phyloP scores from a whole-genome alignment of 2,113 vertebrate species.

The Puffinus mauretanicus region DNA sequence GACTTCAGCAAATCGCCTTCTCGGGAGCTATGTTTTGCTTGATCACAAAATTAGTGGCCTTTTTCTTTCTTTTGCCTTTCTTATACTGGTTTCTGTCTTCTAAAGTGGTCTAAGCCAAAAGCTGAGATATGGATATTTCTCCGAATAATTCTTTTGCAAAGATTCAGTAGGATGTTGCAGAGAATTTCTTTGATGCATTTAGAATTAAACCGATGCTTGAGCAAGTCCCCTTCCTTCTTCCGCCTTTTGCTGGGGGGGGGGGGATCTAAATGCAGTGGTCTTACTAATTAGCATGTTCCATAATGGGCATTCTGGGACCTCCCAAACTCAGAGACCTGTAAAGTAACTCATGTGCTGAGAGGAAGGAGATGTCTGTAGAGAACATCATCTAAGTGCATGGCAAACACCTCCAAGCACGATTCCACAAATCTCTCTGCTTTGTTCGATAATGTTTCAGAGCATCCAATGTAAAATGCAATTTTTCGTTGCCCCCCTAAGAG shows the following conservation, averaged over 20 bases:
- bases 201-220: neutral
- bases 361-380: neutral
- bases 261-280: neutral
- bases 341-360: neutral
- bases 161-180: neutral
- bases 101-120: neutral
- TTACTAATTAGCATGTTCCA: neutral
- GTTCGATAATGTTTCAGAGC: neutral
- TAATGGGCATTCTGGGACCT: neutral
- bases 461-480: neutral
- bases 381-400: neutral
- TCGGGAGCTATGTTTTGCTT: neutral
- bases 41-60: neutral
- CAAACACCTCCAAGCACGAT: neutral
- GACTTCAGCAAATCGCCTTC: neutral
- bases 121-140: neutral
- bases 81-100: neutral
- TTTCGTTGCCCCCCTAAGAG: neutral
- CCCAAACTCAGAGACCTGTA: accelerated
- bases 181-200: neutral
- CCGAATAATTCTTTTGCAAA: neutral
- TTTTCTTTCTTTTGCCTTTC: neutral
- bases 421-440: neutral
- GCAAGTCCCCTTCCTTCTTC: neutral
- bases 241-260: neutral